phyloP scores from a whole-genome alignment of 1,140 invertebrate species.

The Pygmarrhopalites habei region DNA sequence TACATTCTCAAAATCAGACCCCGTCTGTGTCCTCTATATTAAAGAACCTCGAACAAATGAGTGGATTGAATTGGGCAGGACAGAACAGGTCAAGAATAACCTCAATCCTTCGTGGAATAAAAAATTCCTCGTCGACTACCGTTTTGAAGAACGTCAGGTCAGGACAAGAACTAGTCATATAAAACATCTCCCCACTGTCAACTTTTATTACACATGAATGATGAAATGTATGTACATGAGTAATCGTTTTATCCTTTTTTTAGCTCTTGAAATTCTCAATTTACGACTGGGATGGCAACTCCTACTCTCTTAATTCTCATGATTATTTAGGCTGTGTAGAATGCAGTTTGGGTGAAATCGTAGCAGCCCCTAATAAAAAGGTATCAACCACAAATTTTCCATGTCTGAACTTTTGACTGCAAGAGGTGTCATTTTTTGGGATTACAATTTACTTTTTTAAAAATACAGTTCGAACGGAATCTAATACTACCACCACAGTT shows the following conservation, averaged over 20 bases:
- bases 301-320: conserved; percentile 41
- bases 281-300: conserved; percentile 41
- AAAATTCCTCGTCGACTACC: conserved; percentile 50
- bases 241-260: conserved; percentile 5
- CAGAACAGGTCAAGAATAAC: conserved; percentile 50
- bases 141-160: conserved; percentile 49
- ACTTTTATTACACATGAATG: not conserved
- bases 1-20: conserved; percentile 38
- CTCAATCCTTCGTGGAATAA: conserved; percentile 51
- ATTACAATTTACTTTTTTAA: too few species aligned
- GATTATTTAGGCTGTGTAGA: conserved; percentile 50
- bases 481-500: conserved; percentile 30
- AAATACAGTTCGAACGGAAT: conserved; percentile 25
- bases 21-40: conserved; percentile 35
- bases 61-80: conserved; percentile 46
- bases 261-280: conserved; percentile 43
- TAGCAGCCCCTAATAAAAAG: conserved; percentile 39
- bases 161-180: too few species aligned
- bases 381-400: too few species aligned
- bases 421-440: too few species aligned
- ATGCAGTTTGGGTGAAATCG: conserved; percentile 37
- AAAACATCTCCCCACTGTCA: too few species aligned
- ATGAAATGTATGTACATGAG: too few species aligned
- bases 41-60: conserved; percentile 29
- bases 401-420: too few species aligned